Evolutionary conservation across 2,797 vertebrate genomes (phyloP), one percentile per base, ranked within the genome.

Genomic region (Cynopterus sphinx): DNA sequence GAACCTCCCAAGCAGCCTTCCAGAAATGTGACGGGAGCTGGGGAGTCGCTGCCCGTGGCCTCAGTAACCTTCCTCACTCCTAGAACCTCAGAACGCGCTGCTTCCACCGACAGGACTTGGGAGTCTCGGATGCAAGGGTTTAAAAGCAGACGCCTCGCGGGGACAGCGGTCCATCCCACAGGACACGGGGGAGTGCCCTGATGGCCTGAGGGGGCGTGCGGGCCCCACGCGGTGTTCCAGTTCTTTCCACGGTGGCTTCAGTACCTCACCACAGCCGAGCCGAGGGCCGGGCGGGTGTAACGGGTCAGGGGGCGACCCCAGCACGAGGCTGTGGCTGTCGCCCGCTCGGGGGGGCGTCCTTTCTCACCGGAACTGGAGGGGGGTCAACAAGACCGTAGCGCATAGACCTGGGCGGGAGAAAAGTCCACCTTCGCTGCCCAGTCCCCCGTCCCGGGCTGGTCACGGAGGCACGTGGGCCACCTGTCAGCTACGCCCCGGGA

Each of bases 1-100:
- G 53, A 94, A 97, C 67, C 75, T 36, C 24, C 63, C 39, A 39
- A 63, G 51, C 57, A 36, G 55, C 88, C 33, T 78, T 95, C 53
- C 36, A 75, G 95, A 71, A 68, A 88, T 0, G 49, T 57, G 36
- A 46, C 65, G 87, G 75, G 57, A 73, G 55, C 41, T 36, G 13
- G 19, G 73, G 65, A 88, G 79, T 39, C 36, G 36, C 8, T 1
- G 51, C 36, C 61, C 19, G 79, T 51, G 51, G 75, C 55, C 67
- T 84, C 65, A 3, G 49, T 1, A n/a, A 88, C 65, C 19, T 46
- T 55, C 70, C 4, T 15, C 46, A 16, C 49, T 16, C 15, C 5
- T 4, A 49, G 15, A 5, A 49, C 15, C 49, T 82, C 31, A 3
- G 46, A 36, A 61, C 0, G 0, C 39, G 36, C 1, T 6, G 4